A percentile compares a stretch with the other conserved stretches of the same genome.
Conservation (phyloP, 2,113 vertebrate genomes). For the Oryzias javanicus region DNA sequence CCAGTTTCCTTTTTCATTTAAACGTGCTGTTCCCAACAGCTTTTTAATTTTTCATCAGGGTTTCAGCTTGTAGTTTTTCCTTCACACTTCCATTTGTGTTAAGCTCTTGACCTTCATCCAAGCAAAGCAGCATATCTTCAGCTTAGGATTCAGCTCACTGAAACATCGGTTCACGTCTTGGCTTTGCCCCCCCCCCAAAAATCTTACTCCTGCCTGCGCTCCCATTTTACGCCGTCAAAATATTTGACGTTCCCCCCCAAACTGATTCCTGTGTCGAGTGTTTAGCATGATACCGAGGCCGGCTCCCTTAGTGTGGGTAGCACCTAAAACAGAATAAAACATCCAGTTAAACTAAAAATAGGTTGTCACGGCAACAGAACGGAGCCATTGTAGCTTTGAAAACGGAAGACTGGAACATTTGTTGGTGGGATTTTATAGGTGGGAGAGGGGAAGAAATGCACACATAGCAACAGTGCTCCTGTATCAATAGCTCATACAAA, state of each 20-base stretch:
- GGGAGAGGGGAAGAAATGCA: conserved; percentile 33
- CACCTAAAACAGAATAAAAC: conserved; percentile 40
- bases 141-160: neutral
- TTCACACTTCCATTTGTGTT: neutral
- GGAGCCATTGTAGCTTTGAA: conserved; percentile 63
- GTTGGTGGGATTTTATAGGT: conserved; percentile 40
- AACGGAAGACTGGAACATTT: conserved; percentile 37
- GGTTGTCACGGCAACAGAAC: conserved; percentile 75
- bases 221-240: too few species aligned
- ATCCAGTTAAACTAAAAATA: conserved; percentile 66
- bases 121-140: conserved; percentile 1
- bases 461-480: conserved; percentile 27
- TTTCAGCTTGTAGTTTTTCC: neutral
- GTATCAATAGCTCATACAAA: conserved; percentile 14
- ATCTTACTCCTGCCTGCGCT: too few species aligned
- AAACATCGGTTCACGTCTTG: too few species aligned
- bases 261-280: neutral
- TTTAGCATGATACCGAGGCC: conserved; percentile 30
- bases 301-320: conserved; percentile 30
- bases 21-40: neutral
- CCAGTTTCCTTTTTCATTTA: conserved; percentile 12
- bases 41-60: neutral
- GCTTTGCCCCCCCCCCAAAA: too few species aligned
- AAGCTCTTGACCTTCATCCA: conserved; percentile 1
- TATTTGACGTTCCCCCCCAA: neutral